Conservation (phyloP, 2,113 vertebrate species). For the Rhadina sibilatrix region DNA sequence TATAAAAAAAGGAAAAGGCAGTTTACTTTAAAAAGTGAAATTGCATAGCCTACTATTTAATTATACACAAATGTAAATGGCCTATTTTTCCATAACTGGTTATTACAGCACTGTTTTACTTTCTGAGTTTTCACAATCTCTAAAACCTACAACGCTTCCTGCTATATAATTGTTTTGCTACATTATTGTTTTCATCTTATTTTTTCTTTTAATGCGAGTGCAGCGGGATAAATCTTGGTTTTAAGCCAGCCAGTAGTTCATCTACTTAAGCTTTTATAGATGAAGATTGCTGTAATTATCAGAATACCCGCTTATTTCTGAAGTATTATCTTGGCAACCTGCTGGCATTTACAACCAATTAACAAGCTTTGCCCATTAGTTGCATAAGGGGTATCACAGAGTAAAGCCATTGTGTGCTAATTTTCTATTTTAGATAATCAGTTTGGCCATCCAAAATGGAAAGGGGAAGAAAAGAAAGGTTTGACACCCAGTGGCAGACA, state of each 20-base stretch:
- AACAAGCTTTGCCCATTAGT: conserved; percentile 98
- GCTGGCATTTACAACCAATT: conserved; percentile 99
- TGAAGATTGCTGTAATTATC: conserved; percentile 99
- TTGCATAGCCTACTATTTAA: conserved; percentile 88
- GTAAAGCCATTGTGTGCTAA: conserved; percentile 89
- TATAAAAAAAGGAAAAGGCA: conserved; percentile 83
- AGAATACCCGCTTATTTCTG: conserved; percentile 99
- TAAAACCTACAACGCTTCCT: conserved; percentile 84
- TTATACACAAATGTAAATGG: conserved; percentile 88
- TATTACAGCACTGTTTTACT: conserved; percentile 89
- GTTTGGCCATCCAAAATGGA: conserved; percentile 82
- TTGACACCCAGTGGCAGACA: conserved; percentile 83
- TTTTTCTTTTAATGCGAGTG: conserved; percentile 89
- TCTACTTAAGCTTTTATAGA: conserved; percentile 91
- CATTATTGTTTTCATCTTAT: conserved; percentile 86
- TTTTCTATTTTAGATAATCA: conserved; percentile 89
- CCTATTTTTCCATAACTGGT: conserved; percentile 87
- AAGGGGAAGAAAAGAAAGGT: conserved; percentile 82
- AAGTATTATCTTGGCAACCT: conserved; percentile 96
- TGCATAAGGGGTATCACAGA: conserved; percentile 86
- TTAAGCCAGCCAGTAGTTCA: conserved; percentile 88
- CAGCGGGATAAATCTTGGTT: conserved; percentile 91
- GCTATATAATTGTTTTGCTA: conserved; percentile 87
- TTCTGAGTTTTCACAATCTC: conserved; percentile 87
- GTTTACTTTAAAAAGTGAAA: conserved; percentile 88